Evolutionary conservation across 1,140 invertebrate species (phyloP).

Genomic region (Agrypnia vestita): DNA sequence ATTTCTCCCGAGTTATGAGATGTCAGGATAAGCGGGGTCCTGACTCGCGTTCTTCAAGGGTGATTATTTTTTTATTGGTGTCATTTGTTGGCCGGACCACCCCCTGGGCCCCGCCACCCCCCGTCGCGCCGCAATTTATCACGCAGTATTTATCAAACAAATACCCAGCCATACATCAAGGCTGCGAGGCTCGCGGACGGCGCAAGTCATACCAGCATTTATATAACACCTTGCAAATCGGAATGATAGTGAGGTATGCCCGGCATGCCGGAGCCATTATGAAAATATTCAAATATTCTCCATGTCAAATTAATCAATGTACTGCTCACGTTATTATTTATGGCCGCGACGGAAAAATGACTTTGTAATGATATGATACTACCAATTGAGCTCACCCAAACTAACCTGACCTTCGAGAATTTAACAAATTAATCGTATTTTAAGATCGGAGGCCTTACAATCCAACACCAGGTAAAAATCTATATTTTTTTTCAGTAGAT

Average conservation of each 20-base stretch:
- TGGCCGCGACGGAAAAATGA: too few relatives aligned
- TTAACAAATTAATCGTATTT: too few relatives aligned
- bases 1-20: conserved; percentile 24
- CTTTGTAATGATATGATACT: too few relatives aligned
- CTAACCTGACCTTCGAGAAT: too few relatives aligned
- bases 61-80: conserved; percentile 52
- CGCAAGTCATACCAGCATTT: conserved; percentile 20
- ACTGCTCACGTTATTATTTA: neutral
- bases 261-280: conserved; percentile 19
- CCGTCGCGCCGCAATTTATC: conserved; percentile 34
- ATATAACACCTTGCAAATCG: conserved; percentile 33
- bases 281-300: conserved; percentile 23
- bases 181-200: conserved; percentile 28
- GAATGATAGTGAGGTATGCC: neutral
- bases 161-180: conserved; percentile 46
- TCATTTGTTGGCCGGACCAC: conserved; percentile 48
- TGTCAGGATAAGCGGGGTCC: conserved; percentile 17
- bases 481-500: too few relatives aligned
- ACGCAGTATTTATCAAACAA: conserved; percentile 38
- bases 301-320: conserved; percentile 8
- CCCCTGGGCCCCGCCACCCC: conserved; percentile 28
- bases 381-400: too few relatives aligned
- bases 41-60: conserved; percentile 19
- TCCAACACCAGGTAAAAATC: too few relatives aligned
- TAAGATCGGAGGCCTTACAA: too few relatives aligned